Base-by-base conservation (phyloP, 2,113 vertebrate genomes). In the Probosciger aterrimus region DNA sequence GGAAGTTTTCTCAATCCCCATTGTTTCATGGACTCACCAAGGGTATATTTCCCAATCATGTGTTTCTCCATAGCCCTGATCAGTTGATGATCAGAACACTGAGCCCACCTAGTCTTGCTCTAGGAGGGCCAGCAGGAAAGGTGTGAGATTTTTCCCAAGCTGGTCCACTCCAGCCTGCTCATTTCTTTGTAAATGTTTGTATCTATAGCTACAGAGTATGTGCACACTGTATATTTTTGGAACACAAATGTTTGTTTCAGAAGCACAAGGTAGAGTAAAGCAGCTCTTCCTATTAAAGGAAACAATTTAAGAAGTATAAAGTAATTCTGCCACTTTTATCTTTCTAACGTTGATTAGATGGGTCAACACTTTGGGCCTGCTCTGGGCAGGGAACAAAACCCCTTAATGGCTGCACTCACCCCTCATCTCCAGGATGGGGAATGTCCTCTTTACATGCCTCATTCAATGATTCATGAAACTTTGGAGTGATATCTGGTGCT, bases 241-340 rank as follows among this genome's bases (percentile, higher is more conserved):
- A 76, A 96, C 85, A 87, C 18, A 81, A 59, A 73, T 25, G 9
- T 90, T 74, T 81, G 44, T 59, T 65, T 74, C 4, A 7, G 60
- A 95, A 78, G 88, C 63, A 64, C 90, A 59, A 44, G 69, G 86
- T 73, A 52, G 86, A 31, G 30, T 19, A 73, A 86, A 92, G 55
- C 75, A 82, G 93, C 88, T 55, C 81, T 89, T 88, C 86, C 94
- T 59, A 93, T 88, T 91, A 93, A 85, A 83, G 92, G 96, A 86
- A 83, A 63, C 77, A 46, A 30, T 84, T 44, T 43, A 53, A 95
- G 47, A 88, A 81, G 55, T 27, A 2, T 71, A 3, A 60, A 60
- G 18, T 22, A 37, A 19, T 43, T 46, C 41, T 70, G 46, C 33
- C 0, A 1, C 59, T 79, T 79, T 81, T 63, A 24, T 55, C 46